These are phyloP conservation scores for Nephrotoma guestfalica DNA, from an alignment of 2,888 invertebrate species.

Conservation along the genomic window DNA sequence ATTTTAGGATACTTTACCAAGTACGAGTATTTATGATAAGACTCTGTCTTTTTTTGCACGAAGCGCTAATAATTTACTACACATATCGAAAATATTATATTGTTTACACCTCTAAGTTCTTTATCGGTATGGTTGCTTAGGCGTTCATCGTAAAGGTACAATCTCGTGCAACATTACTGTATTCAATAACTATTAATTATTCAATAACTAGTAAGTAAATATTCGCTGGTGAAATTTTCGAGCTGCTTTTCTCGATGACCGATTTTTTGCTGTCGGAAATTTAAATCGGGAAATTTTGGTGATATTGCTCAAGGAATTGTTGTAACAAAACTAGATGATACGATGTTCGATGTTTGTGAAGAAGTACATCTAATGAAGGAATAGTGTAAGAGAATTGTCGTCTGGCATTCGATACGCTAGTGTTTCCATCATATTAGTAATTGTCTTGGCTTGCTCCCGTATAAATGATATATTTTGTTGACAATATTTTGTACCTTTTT, in stretches of 20 bases:
- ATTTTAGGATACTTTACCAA: too few relatives aligned
- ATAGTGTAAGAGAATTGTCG: conserved; percentile 43
- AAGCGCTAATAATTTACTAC: too few relatives aligned
- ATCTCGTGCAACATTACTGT: too few relatives aligned
- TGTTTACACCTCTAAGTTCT: too few relatives aligned
- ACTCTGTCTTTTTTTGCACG: too few relatives aligned
- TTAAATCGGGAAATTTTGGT: conserved; percentile 36
- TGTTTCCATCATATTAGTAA: conserved; percentile 88
- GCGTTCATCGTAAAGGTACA: too few relatives aligned
- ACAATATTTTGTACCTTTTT: not conserved
- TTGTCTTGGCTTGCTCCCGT: conserved; percentile 71
- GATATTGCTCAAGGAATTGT: conserved; percentile 37
- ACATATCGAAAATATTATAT: too few relatives aligned
- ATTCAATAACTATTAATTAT: too few relatives aligned
- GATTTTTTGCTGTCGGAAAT: conserved; percentile 47
- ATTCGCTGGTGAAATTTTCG: conserved; percentile 66
- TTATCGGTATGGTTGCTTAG: too few relatives aligned
- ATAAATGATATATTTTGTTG: conserved; percentile 53
- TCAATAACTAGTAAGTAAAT: too few relatives aligned
- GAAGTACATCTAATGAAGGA: not conserved
- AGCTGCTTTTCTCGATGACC: conserved; percentile 51
- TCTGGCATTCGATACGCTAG: conserved; percentile 91
- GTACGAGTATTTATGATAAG: too few relatives aligned
- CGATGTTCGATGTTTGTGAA: not conserved
- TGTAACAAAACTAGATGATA: conserved; percentile 21